phyloP scores from a whole-genome alignment of 2,888 invertebrate species.

The Bombyx huttoni region DNA sequence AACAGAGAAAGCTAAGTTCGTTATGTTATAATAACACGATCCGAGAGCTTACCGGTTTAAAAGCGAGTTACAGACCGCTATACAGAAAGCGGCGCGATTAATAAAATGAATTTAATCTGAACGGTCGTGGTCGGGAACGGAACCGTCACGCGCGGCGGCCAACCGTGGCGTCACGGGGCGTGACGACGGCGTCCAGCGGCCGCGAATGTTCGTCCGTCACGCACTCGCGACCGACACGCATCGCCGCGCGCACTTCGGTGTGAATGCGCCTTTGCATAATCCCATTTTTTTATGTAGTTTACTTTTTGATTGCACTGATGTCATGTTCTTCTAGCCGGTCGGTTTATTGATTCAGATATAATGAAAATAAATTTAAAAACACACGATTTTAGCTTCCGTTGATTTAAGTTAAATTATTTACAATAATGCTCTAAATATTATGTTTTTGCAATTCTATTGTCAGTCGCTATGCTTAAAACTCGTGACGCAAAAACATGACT shows the following conservation, averaged over 20 bases:
- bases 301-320: neutral
- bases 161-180: constrained; percentile 42
- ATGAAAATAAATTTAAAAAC: neutral
- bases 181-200: constrained; percentile 17
- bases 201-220: constrained; percentile 18
- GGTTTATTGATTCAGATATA: neutral
- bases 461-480: constrained; percentile 1
- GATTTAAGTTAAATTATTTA: too few species aligned
- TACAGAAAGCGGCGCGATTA: constrained; percentile 33
- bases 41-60: constrained; percentile 41
- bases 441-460: too few species aligned
- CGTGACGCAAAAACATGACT: neutral
- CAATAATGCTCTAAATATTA: too few species aligned
- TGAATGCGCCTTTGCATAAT: constrained; percentile 53
- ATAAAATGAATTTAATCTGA: constrained; percentile 47
- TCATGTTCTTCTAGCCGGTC: neutral
- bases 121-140: constrained; percentile 57
- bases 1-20: constrained; percentile 5
- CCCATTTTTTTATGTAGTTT: constrained; percentile 10
- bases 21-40: constrained; percentile 11
- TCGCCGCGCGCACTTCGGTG: constrained; percentile 30
- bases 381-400: neutral
- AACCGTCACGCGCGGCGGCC: constrained; percentile 53
- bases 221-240: constrained; percentile 30
- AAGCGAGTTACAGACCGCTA: constrained; percentile 51